Evolutionary conservation across 2,888 invertebrate genomes (phyloP).

Genomic region (Colostygia pectinataria): DNA sequence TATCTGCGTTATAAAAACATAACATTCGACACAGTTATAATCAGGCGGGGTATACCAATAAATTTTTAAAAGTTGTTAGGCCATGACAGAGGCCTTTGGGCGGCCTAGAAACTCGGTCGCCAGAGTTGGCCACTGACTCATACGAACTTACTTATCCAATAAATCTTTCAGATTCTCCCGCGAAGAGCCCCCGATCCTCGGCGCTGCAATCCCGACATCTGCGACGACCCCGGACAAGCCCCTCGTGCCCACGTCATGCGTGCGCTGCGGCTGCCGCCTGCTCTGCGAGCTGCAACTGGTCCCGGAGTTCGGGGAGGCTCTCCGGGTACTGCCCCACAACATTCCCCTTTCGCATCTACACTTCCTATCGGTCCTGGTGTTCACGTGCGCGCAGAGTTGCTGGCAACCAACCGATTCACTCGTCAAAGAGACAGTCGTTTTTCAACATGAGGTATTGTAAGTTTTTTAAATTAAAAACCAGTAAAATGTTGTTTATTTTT

Average conservation of each 20-base stretch:
- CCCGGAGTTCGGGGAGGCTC: constrained; percentile 89
- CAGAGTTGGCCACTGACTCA: no score
- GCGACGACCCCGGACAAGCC: constrained; percentile 57
- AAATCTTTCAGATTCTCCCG: constrained; percentile 86
- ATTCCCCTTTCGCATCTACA: constrained; percentile 84
- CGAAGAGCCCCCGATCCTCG: constrained; percentile 86
- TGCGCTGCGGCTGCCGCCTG: constrained; percentile 87
- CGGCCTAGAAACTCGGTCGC: no score
- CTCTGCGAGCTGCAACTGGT: constrained; percentile 93
- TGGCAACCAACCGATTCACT: constrained; percentile 88
- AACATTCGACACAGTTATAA: no score
- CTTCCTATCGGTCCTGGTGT: constrained; percentile 93
- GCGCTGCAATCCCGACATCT: constrained; percentile 84
- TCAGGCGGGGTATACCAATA: no score
- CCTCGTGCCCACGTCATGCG: constrained; percentile 76
- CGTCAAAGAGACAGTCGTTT: constrained; percentile 87
- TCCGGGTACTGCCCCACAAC: constrained; percentile 82
- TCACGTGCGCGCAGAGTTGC: constrained; percentile 92
- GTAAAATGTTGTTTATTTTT: no score
- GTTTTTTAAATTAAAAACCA: not conserved
- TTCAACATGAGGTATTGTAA: constrained; percentile 87
- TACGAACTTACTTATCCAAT: not conserved
- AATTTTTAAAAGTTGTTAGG: no score
- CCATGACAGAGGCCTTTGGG: no score
- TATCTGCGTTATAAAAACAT: no score